Percentiles rank a stretch among this genome's conserved stretches.
Conservation (phyloP, 2,113 vertebrate species). For the Epinephelus lanceolatus region DNA sequence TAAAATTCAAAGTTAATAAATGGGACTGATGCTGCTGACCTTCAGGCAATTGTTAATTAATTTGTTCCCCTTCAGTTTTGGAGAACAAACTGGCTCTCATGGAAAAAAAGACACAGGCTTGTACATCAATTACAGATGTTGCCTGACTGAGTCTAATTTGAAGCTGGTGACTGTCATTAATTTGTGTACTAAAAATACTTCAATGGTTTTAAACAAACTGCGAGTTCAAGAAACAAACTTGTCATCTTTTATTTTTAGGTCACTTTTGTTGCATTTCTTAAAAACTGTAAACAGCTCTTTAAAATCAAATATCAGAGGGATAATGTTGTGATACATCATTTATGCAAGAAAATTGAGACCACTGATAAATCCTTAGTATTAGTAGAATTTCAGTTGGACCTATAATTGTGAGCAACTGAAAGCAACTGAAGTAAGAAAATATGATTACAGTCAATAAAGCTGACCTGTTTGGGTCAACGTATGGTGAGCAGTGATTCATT, state of each 20-base stretch:
- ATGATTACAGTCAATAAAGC: background rate
- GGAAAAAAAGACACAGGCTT: slow-evolving; percentile 1
- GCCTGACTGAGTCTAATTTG: slow-evolving; percentile 46
- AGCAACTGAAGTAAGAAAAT: background rate
- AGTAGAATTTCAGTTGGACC: background rate
- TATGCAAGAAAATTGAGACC: background rate
- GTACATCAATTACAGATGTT: slow-evolving; percentile 14
- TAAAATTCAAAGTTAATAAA: background rate
- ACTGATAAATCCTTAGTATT: too few relatives aligned
- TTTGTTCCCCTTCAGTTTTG: background rate
- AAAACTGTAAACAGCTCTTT: background rate
- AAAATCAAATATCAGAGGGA: background rate
- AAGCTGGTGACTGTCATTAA: slow-evolving; percentile 38
- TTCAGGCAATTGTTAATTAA: background rate
- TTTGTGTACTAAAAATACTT: slow-evolving; percentile 17
- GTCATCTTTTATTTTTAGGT: background rate
- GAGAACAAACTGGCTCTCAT: slow-evolving; percentile 2
- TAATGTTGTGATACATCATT: background rate
- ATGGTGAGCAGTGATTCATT: background rate
- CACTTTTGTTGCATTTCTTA: background rate
- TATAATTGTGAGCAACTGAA: background rate
- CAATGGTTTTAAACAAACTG: background rate
- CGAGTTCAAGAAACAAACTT: background rate
- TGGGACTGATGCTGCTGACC: background rate
- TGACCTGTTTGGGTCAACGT: background rate